Percentiles rank a stretch among this genome's conserved stretches.
Evolutionary conservation across 2,113 vertebrate genomes (phyloP).

Genomic region (Podarcis cretensis): DNA sequence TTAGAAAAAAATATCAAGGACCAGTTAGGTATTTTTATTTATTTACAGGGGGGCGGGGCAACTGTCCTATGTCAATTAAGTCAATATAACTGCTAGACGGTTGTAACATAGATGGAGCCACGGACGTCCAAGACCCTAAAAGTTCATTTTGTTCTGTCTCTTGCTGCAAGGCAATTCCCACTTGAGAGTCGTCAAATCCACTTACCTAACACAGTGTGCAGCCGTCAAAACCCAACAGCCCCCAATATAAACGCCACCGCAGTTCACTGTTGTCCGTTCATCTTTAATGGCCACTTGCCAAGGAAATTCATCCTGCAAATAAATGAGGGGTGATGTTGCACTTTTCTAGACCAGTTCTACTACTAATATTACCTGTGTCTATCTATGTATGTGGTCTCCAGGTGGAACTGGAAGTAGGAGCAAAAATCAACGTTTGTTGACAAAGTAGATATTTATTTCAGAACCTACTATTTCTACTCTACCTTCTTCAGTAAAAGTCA

Average conservation of each 20-base stretch:
- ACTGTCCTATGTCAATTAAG: not conserved
- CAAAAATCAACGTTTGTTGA: too few relatives aligned
- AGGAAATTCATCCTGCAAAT: conserved; percentile 88
- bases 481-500: too few relatives aligned
- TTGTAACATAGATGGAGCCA: not conserved
- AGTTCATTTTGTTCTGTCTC: not conserved
- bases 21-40: too few relatives aligned
- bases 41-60: too few relatives aligned
- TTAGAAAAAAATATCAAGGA: too few relatives aligned
- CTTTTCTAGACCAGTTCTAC: not conserved
- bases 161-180: not conserved
- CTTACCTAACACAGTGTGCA: conserved; percentile 93
- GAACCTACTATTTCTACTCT: too few relatives aligned
- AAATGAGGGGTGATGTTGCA: not conserved
- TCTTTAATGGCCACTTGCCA: conserved; percentile 92
- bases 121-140: not conserved
- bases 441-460: too few relatives aligned
- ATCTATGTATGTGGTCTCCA: not conserved
- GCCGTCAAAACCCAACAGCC: conserved; percentile 95
- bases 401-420: too few relatives aligned
- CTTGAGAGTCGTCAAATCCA: not conserved
- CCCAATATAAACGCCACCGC: conserved; percentile 92
- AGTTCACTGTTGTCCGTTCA: conserved; percentile 66
- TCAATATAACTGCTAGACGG: not conserved
- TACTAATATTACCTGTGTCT: not conserved